Percentiles rank a stretch among this genome's conserved stretches.
Conservation (phyloP, 2,113 vertebrate genomes). For the Oncorhynchus gorbuscha region DNA sequence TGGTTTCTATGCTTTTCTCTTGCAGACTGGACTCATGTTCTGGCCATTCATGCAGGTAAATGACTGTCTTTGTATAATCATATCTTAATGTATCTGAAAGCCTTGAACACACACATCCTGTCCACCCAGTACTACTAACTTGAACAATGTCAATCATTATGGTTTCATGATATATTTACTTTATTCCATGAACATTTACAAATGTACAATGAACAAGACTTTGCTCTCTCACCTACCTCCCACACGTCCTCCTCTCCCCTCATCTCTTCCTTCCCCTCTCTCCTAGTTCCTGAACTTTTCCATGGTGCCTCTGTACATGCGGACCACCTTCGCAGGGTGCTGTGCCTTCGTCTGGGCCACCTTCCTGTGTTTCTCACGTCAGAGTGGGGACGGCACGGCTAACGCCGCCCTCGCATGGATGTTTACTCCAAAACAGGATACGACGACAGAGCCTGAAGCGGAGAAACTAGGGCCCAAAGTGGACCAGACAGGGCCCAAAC, state of each 20-base stretch:
- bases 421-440: conserved; percentile 21
- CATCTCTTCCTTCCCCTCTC: not conserved
- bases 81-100: not conserved
- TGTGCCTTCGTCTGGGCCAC: conserved; percentile 87
- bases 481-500: not conserved
- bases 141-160: not conserved
- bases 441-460: not conserved
- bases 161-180: not conserved
- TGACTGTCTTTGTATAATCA: not conserved
- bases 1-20: not conserved
- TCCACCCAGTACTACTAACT: not conserved
- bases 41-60: conserved; percentile 93
- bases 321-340: conserved; percentile 84
- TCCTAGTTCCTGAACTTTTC: conserved; percentile 86
- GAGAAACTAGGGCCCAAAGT: conserved; percentile 14
- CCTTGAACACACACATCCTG: not conserved
- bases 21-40: conserved; percentile 86
- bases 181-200: not conserved
- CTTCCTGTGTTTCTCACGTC: conserved; percentile 90
- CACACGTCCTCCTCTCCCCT: conserved; percentile 18
- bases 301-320: conserved; percentile 80
- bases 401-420: conserved; percentile 71
- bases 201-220: not conserved
- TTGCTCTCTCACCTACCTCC: no score
- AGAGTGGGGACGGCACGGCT: conserved; percentile 81